Percentiles rank a stretch among this genome's conserved stretches.
phyloP scores from a whole-genome alignment of 92 coral and sea anemone species.

The Micromussa lordhowensis region DNA sequence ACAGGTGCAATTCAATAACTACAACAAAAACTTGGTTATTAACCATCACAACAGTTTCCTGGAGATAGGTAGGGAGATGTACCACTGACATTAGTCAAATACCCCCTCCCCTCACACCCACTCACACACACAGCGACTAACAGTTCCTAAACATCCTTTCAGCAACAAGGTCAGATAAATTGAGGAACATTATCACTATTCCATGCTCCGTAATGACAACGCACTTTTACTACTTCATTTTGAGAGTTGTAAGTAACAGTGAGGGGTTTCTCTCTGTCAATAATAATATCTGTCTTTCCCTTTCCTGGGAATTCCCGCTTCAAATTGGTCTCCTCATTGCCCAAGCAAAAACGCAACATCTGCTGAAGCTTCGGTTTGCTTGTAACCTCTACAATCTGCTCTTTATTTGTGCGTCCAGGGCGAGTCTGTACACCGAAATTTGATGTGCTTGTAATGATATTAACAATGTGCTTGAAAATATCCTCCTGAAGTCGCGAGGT shows the following conservation, averaged over 20 bases:
- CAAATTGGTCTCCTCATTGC: conserved; percentile 44
- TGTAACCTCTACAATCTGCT: conserved; percentile 43
- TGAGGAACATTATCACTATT: conserved; percentile 56
- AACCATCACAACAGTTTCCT: conserved; percentile 38
- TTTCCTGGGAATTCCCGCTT: conserved; percentile 57
- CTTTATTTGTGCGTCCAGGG: conserved; percentile 46
- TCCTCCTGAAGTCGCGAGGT: conserved; percentile 46
- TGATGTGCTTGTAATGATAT: conserved; percentile 34
- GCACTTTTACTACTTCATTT: conserved; percentile 45
- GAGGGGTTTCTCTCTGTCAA: conserved; percentile 57
- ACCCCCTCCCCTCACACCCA: conserved; percentile 26
- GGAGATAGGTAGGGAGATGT: conserved; percentile 41
- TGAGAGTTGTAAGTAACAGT: conserved; percentile 45
- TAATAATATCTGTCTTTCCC: conserved; percentile 47
- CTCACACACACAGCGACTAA: conserved; percentile 9
- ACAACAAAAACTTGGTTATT: conserved; percentile 49
- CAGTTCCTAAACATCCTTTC: conserved; percentile 29
- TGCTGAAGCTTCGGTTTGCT: conserved; percentile 47
- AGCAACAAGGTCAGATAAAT: conserved; percentile 50
- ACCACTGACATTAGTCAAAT: conserved; percentile 36
- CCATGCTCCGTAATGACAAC: conserved; percentile 65
- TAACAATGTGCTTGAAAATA: conserved; percentile 53
- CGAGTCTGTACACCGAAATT: conserved; percentile 35
- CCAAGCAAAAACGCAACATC: conserved; percentile 44
- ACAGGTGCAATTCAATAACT: conserved; percentile 38